Evolutionary conservation across 2,888 invertebrate species (phyloP), one percentile per base, ranked within the genome.

Genomic region (Hoplodrina ambigua): DNA sequence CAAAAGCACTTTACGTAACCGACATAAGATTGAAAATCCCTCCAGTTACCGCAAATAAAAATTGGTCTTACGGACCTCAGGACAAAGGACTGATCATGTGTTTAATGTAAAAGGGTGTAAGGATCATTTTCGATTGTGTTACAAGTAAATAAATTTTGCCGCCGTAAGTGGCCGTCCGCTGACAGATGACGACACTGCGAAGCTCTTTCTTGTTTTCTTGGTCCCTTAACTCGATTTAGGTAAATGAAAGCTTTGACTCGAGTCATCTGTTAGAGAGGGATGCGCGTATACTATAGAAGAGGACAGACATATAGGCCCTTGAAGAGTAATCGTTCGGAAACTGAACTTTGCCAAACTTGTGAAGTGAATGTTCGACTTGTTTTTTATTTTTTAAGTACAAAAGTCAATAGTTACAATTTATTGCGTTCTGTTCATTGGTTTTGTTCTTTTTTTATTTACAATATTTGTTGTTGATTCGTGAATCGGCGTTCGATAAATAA

Each of bases 141-240:
- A 61, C 30, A 8, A 64, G 75, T 19, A 80, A 67, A 80, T 76
- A 78, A 78, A 85, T 78, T 58, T 84, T 82, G 86, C 86, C 84
- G 64, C 69, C 60, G 83, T 82, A 88, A 91, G 90, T 91, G 88
- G 91, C 87, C 87, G 87, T 86, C 86, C 87, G 90, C 88, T 91
- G 93, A 94, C 92, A 91, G 92, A 94, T 92, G 93, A 90, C 90
- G 90, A 90, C 92, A 90, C 84, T 87, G 87, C 82, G 89, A 89
- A 89, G 90, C 88, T 90, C 90, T 92, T 91, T 92, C 91, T 93
- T 92, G 93, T 92, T 92, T 90, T 90, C 91, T 89, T 87, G 88
- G 90, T 87, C 90, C 91, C 90, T 87, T 92, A 92, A 92, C 90
- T 92, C 90, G 91, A 92, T 93, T 91, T 91, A 88, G 89, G 88